Base-by-base conservation (phyloP, 1,140 invertebrate genomes). In the Drosophila melanogaster region DNA sequence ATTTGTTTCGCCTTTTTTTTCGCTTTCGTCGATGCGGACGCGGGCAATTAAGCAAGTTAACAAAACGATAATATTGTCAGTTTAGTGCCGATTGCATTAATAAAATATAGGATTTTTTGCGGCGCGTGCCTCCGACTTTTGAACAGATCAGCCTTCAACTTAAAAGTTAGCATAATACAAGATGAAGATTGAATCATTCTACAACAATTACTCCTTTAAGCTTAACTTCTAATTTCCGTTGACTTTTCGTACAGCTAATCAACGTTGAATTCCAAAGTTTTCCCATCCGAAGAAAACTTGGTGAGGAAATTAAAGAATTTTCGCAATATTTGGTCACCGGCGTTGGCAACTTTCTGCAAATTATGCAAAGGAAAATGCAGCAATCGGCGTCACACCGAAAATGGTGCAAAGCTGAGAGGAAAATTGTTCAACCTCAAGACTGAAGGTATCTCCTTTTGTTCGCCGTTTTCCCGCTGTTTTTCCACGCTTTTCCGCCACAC, bases 281-380 rank as follows among this genome's bases (percentile, higher is more conserved):
- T 10, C 8, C 30, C 26, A 0, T 8, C 26, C 35, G 46, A 51
- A 51, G 15, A 49, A 38, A 50, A 24, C 46, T 24, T 60, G n/a
- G 19, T 24, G 10, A 4, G 56, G 33, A 30, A 65, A 38, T 70
- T 44, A 4, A 71, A 46, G 38, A 57, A 47, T 60, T 72, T 72
- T 71, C 66, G 66, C 69, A 72, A 72, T 46, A 60, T 72, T 72
- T 72, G 47, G 53, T 70, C 69, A 72, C 65, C 67, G 44, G 33
- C 44, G n/a, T 38, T 44, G 58, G 37, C 53, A 57, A 64, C 65
- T 75, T 83, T 73, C 60, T 3, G 11, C 44, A 37, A 62, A 79
- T 84, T 85, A 81, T 83, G 79, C 79, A 81, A 80, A 77, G 22
- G 46, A 67, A 79, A 79, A 79, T 79, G 57, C 77, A 69, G 77